Conservation (phyloP, 2,797 vertebrate genomes). For the Thalassophryne amazonica region DNA sequence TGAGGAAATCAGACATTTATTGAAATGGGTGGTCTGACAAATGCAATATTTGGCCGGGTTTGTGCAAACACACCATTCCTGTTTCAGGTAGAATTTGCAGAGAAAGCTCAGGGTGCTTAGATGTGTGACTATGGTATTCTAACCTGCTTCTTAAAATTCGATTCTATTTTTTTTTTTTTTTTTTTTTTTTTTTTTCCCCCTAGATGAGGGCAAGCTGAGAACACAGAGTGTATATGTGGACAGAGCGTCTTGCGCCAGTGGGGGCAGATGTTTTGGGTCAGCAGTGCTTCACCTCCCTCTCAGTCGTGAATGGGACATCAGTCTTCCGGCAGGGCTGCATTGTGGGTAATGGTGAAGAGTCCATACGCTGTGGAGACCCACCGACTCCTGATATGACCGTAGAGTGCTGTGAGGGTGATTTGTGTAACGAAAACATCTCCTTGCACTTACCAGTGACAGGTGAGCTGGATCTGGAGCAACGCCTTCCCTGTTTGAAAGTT, state of each 20-base stretch:
- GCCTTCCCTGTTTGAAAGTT: background rate
- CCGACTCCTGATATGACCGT: slow-evolving; percentile 82
- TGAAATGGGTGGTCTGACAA: no score
- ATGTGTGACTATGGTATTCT: no score
- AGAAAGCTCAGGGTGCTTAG: no score
- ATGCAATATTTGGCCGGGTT: no score
- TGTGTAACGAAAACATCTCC: slow-evolving; percentile 92
- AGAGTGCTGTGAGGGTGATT: slow-evolving; percentile 89
- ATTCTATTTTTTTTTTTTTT: no score
- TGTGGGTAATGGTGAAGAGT: slow-evolving; percentile 74
- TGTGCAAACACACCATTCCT: no score
- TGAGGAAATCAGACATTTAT: no score
- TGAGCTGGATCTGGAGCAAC: slow-evolving; percentile 42
- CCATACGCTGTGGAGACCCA: slow-evolving; percentile 80
- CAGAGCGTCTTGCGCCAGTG: slow-evolving; percentile 79
- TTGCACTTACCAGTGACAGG: slow-evolving; percentile 83
- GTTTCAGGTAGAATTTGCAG: no score
- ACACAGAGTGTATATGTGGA: slow-evolving; percentile 87
- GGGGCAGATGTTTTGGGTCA: slow-evolving; percentile 83
- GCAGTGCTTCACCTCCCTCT: slow-evolving; percentile 88
- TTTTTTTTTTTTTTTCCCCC: slow-evolving; percentile 10
- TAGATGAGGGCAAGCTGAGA: slow-evolving; percentile 77
- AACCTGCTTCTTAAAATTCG: background rate
- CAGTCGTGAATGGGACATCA: slow-evolving; percentile 81
- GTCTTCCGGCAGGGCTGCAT: slow-evolving; percentile 89